phyloP scores from a whole-genome alignment of 2,888 invertebrate genomes.

The Lepidocyrtoides sp. region DNA sequence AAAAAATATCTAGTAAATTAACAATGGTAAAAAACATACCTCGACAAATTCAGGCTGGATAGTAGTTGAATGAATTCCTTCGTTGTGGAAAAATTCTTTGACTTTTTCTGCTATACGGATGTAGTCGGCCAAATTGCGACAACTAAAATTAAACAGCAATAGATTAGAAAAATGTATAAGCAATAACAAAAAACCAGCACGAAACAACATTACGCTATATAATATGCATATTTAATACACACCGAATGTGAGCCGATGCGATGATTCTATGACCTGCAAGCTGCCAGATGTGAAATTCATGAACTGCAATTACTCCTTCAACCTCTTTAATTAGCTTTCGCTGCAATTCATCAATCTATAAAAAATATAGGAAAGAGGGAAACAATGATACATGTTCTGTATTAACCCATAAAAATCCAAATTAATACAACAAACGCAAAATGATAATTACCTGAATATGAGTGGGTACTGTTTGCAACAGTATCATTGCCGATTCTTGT shows the following conservation, averaged over 20 bases:
- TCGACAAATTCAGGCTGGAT: conserved; percentile 99
- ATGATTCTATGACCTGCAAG: conserved; percentile 96
- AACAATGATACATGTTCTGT: too few relatives aligned
- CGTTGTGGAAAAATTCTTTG: conserved; percentile 99
- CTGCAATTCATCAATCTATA: conserved; percentile 96
- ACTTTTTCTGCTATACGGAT: conserved; percentile 99
- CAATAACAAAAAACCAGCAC: too few relatives aligned
- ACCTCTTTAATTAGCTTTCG: conserved; percentile 95
- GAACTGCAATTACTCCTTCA: conserved; percentile 97
- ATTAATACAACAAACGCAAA: neutral
- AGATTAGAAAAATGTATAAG: too few relatives aligned
- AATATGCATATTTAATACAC: conserved; percentile 48
- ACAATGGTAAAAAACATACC: conserved; percentile 86
- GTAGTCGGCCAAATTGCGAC: conserved; percentile 97
- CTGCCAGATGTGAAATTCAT: conserved; percentile 99
- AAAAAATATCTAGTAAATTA: neutral
- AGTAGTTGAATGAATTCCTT: conserved; percentile 99
- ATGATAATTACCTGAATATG: conserved; percentile 91
- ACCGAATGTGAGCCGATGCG: conserved; percentile 98
- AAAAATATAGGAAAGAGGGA: neutral
- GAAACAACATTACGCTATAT: too few relatives aligned
- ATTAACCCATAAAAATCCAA: neutral
- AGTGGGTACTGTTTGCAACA: conserved; percentile 99
- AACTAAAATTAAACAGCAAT: conserved; percentile 88
- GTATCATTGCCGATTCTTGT: conserved; percentile 97